Conservation (phyloP, 2,797 vertebrate genomes). For the Halcyon badia region DNA sequence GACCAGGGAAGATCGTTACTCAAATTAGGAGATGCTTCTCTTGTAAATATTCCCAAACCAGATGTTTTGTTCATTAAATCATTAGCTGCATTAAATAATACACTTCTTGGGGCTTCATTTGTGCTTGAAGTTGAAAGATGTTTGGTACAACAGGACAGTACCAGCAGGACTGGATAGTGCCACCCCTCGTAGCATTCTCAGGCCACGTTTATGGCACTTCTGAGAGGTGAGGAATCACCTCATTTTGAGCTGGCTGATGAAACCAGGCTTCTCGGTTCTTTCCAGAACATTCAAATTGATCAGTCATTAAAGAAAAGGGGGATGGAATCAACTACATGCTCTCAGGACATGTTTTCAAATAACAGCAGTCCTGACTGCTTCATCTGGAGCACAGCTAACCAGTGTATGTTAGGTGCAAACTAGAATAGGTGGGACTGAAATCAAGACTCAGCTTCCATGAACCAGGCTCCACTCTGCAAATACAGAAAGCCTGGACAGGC, state of each 20-base stretch:
- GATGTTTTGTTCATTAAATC: background rate
- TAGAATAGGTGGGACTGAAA: background rate
- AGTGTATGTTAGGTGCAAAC: rapidly evolving
- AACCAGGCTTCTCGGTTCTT: background rate
- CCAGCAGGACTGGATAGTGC: background rate
- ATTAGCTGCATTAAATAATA: background rate
- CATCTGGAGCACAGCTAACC: background rate
- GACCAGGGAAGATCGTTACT: background rate
- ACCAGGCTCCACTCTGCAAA: background rate
- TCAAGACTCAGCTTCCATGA: background rate
- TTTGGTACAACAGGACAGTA: background rate
- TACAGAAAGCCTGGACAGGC: background rate
- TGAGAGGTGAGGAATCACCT: background rate
- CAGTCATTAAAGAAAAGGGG: background rate
- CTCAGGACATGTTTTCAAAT: background rate
- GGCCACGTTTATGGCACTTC: background rate
- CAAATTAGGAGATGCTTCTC: background rate
- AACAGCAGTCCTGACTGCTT: background rate
- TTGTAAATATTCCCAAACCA: background rate
- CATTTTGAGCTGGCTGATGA: background rate
- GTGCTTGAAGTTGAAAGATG: background rate
- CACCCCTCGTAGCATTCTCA: background rate
- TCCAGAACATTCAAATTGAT: background rate
- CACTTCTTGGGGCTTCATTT: background rate
- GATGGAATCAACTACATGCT: background rate